These are phyloP conservation scores for Rhinogobio ventralis DNA, from an alignment of 2,797 vertebrate species.

Conservation along the genomic window DNA sequence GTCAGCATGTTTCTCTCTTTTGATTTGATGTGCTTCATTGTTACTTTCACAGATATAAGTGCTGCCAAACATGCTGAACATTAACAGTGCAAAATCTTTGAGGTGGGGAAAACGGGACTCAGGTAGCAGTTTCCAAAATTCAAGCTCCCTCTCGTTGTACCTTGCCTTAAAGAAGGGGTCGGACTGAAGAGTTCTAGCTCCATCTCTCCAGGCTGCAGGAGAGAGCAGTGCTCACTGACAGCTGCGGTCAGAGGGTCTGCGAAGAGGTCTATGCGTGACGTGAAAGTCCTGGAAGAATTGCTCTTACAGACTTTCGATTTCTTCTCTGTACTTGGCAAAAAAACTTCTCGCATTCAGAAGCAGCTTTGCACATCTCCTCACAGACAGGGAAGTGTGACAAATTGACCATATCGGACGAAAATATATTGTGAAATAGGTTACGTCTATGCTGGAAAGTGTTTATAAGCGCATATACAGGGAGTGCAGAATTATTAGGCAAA, in stretches of 20 bases:
- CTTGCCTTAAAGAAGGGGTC: constrained; percentile 37
- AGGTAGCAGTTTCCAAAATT: constrained; percentile 31
- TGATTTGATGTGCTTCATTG: not conserved
- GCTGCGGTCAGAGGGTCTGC: constrained; percentile 25
- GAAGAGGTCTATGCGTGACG: not conserved
- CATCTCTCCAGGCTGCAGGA: constrained; percentile 17
- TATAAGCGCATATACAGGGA: constrained; percentile 26
- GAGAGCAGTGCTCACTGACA: not conserved
- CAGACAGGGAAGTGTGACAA: not conserved
- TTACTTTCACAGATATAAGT: not conserved
- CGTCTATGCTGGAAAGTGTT: not conserved
- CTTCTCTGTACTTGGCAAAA: not conserved
- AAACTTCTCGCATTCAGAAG: not conserved
- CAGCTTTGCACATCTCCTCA: not conserved
- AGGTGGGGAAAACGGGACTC: constrained; percentile 21
- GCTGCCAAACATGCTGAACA: constrained; percentile 31
- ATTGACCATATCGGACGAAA: not conserved
- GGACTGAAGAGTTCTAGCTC: constrained; percentile 28
- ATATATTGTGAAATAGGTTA: not conserved
- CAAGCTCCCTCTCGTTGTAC: not conserved
- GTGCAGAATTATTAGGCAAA: no score
- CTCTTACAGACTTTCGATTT: not conserved
- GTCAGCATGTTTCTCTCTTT: constrained; percentile 15
- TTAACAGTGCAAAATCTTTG: constrained; percentile 41
- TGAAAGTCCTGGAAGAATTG: constrained; percentile 46